These are phyloP conservation scores for Betta splendens DNA, from an alignment of 2,797 vertebrate species.

Conservation along the genomic window DNA sequence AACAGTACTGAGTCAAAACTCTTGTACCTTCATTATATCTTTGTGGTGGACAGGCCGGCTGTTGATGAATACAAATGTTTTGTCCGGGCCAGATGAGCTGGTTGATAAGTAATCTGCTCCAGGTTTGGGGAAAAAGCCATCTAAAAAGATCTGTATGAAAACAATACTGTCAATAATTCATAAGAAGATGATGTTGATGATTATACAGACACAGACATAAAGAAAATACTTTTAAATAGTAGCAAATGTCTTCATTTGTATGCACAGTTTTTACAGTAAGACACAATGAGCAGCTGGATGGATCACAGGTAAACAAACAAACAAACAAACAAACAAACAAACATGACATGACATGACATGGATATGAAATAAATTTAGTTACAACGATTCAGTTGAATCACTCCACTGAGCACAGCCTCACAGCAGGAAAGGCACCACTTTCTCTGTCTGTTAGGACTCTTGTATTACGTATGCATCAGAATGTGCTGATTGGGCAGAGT, in stretches of 20 bases:
- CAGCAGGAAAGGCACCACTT: constrained; percentile 47
- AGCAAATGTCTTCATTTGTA: background rate
- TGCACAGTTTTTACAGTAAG: constrained; percentile 39
- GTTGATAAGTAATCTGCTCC: constrained; percentile 83
- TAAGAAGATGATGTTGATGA: constrained; percentile 5
- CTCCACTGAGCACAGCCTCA: constrained; percentile 19
- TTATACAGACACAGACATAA: too few relatives aligned
- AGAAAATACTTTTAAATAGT: too few relatives aligned
- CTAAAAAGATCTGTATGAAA: constrained; percentile 85
- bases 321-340: constrained; percentile 35
- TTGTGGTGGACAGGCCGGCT: constrained; percentile 89
- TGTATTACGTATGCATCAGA: too few relatives aligned
- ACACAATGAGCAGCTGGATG: constrained; percentile 43
- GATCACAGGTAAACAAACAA: constrained; percentile 5
- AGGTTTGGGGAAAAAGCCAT: constrained; percentile 91
- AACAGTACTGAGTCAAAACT: background rate
- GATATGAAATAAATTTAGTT: constrained; percentile 53
- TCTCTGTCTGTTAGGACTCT: too few relatives aligned
- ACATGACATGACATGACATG: too few relatives aligned
- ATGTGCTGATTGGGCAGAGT: too few relatives aligned
- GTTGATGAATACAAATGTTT: constrained; percentile 92
- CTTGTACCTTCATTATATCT: constrained; percentile 92
- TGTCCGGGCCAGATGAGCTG: constrained; percentile 87
- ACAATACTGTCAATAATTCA: background rate
- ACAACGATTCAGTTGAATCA: constrained; percentile 40